Evolutionary conservation across 2,113 vertebrate genomes (phyloP).

Genomic region (Hippocampus comes): DNA sequence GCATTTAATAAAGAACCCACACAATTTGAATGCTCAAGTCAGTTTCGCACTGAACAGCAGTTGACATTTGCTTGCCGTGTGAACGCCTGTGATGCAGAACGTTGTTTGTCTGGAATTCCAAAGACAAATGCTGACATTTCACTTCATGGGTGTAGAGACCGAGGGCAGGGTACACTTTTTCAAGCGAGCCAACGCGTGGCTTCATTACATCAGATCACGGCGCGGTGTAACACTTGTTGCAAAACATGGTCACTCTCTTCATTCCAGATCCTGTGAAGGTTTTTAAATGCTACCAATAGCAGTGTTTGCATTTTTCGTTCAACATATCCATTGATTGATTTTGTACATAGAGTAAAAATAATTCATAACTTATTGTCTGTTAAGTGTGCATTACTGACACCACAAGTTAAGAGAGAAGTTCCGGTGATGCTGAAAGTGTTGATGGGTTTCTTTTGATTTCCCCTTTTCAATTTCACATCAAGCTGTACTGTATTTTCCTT

Average conservation of each 20-base stretch:
- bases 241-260: background rate
- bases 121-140: background rate
- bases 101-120: conserved; percentile 1
- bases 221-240: conserved; percentile 7
- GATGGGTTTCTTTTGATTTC: conserved; percentile 30
- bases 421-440: conserved; percentile 24
- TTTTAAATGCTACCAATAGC: conserved; percentile 31
- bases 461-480: conserved; percentile 48
- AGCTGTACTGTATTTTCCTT: conserved; percentile 55
- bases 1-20: background rate
- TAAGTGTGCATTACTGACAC: conserved; percentile 29
- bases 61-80: background rate
- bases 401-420: conserved; percentile 22
- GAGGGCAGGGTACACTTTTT: conserved; percentile 10
- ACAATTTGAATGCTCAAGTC: background rate
- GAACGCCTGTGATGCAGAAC: background rate
- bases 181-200: conserved; percentile 2
- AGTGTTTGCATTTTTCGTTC: conserved; percentile 33
- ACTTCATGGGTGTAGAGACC: conserved; percentile 12
- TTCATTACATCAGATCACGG: conserved; percentile 1
- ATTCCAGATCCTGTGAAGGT: conserved; percentile 24
- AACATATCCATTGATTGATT: conserved; percentile 16
- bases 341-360: conserved; percentile 51
- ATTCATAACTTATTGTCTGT: conserved; percentile 54
- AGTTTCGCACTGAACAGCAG: background rate